Conservation (phyloP, 2,888 invertebrate genomes). For the Tiphia femorata region DNA sequence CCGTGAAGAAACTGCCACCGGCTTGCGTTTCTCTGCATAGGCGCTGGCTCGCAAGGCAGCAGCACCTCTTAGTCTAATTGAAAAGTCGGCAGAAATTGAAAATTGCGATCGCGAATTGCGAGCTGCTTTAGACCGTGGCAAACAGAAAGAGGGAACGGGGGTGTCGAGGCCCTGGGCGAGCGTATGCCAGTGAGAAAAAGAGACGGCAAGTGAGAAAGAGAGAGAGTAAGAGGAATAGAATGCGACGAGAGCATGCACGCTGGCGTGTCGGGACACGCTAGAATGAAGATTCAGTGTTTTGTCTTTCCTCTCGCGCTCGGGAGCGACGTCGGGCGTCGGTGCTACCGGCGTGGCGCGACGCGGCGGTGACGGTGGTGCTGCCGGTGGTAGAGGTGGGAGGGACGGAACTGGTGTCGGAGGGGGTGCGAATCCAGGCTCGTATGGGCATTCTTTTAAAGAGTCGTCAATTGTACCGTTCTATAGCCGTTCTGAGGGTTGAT, state of each 20-base stretch:
- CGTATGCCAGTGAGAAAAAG: not conserved
- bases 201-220: constrained; percentile 4
- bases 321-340: not conserved
- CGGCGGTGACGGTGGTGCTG: constrained; percentile 37
- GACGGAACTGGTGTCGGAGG: constrained; percentile 39
- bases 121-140: constrained; percentile 65
- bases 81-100: constrained; percentile 69
- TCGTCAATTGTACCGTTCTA: constrained; percentile 66
- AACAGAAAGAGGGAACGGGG: constrained; percentile 35
- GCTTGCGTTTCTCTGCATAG: constrained; percentile 3
- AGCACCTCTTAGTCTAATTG: constrained; percentile 69
- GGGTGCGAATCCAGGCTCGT: constrained; percentile 55
- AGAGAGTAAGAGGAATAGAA: constrained; percentile 25
- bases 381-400: constrained; percentile 29
- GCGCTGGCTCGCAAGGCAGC: constrained; percentile 39
- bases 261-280: constrained; percentile 58
- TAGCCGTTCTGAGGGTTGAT: constrained; percentile 62
- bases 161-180: constrained; percentile 13
- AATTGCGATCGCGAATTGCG: constrained; percentile 69
- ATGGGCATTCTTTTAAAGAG: constrained; percentile 64
- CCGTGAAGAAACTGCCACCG: constrained; percentile 52
- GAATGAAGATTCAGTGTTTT: constrained; percentile 68
- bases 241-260: constrained; percentile 39
- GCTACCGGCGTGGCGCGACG: not conserved
- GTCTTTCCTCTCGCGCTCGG: constrained; percentile 49